phyloP scores from a whole-genome alignment of 2,797 vertebrate species.

The Poeciliopsis turneri region DNA sequence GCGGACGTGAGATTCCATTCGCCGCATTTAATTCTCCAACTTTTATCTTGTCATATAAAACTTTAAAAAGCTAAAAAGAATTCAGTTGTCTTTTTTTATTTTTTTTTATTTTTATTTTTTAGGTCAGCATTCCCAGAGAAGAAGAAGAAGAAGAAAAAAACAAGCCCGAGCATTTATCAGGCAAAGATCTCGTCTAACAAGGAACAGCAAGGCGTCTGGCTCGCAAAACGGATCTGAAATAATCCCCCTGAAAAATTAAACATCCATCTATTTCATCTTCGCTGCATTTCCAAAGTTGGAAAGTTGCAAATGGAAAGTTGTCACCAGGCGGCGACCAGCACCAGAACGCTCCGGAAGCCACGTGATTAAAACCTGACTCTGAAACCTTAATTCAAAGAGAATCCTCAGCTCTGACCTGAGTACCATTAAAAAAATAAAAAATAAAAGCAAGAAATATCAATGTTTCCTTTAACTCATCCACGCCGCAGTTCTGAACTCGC shows the following conservation, averaged over 20 bases:
- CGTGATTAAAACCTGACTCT: slow-evolving; percentile 38
- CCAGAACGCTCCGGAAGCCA: not conserved
- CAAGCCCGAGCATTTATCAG: slow-evolving; percentile 34
- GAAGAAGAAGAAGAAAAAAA: not conserved
- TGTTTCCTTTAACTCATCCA: slow-evolving; percentile 17
- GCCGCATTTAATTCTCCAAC: no score
- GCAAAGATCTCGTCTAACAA: slow-evolving; percentile 34
- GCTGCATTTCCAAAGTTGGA: not conserved
- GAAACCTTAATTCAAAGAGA: slow-evolving; percentile 22
- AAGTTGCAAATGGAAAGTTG: not conserved
- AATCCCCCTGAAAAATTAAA: slow-evolving; percentile 42
- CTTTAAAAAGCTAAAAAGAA: not conserved
- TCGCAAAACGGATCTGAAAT: slow-evolving; percentile 26
- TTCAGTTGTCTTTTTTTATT: not conserved
- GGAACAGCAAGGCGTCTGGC: slow-evolving; percentile 25
- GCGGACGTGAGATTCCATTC: not conserved
- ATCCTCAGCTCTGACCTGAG: not conserved
- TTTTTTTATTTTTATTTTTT: no score
- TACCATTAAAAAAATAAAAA: not conserved
- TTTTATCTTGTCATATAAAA: not conserved
- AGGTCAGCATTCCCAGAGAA: not conserved
- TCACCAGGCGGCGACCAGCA: not conserved
- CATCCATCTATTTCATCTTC: slow-evolving; percentile 41
- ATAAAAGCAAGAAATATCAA: not conserved
- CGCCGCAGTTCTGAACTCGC: not conserved